Evolutionary conservation across 2,113 vertebrate species (phyloP), one percentile per base, ranked within the genome.

Genomic region (Silurus meridionalis): DNA sequence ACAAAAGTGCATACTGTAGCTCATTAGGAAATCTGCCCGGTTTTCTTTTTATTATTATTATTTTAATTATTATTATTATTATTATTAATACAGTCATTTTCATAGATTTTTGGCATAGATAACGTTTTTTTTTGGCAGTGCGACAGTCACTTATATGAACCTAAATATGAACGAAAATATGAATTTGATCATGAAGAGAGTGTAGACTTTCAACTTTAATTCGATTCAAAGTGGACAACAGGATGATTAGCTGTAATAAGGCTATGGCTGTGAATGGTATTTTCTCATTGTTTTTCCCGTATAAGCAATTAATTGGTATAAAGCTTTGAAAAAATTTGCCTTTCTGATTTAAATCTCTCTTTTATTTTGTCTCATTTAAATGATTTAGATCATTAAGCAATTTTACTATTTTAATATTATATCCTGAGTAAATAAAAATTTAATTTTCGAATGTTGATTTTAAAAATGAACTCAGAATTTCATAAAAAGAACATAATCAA

Each of bases 11-110:
- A 74, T 64, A 78, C 55, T 89, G 87, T 19, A 60, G 3, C 71
- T 89, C 85, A 87, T 91, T 89, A 85, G 83, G 83, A 81, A 74
- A 83, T 82, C 83, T 83, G 88, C 50, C 83, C 90, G 83, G 2
- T 17, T 48, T 8, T 46, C 9, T 83, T 86, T 84, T 66, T n/a
- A n/a, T n/a, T n/a, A n/a, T 64, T 64, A n/a, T 90, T 83, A 86
- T 87, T 19, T 37, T 37, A 37, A 37, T 8, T 19, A 19, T 84
- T 85, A 84, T 66, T 2, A 37, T 37, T 37, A 37, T 64, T 64
- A n/a, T 90, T 83, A 86, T 87, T 19, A 37, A 2, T 53, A n/a
- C 6, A 23, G 5, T 10, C 25, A 79, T n/a, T 19, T 60, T 8
- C 0, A 77, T 14, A n/a, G 25, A 48, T 72, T 7, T 48, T 69